Base-by-base conservation (phyloP, 2,888 invertebrate genomes). In the Drosophila nr. medialis region DNA sequence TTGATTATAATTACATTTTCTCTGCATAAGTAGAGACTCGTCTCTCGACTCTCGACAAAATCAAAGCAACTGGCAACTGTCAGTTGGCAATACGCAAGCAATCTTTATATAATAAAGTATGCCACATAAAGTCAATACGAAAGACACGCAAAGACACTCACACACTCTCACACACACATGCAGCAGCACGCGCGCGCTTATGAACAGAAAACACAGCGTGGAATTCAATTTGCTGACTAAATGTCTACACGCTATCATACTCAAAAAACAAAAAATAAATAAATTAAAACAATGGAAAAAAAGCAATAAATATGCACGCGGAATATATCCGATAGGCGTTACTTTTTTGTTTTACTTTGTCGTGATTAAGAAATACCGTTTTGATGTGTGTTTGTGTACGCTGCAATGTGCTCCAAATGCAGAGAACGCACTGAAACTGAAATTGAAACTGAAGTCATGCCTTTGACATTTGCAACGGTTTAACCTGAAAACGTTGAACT, bases 71-170 rank as follows among this genome's bases (percentile, higher is more conserved):
- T 81, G 69, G 21, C 62, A 61, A 66, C 60, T 80, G 70, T 53
- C 65, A 72, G 72, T 68, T 82, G 66, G 34, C 67, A 71, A 78
- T 78, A 65, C 42, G 56, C 69, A 55, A 62, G 53, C 75, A 81
- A 13, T 4, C 67, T 87, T 85, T 87, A 85, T 87, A 87, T 85
- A 85, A 85, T 85, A 83, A 83, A 83, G 81, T 71, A 79, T 61
- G 67, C 58, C 71, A 53, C 56, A 77, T 50, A 69, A 65, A 55
- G 56, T 53, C 71, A 73, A 72, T 70, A 78, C 60, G 70, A 56
- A 51, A 50, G 77, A 45, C 64, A 65, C 53, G 24, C 58, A 68
- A 56, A 54, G 42, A 55, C 65, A 72, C 49, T 48, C 54, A 71
- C 58, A 69, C 49, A 61, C 61, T 65, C 65, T 58, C 27, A 62